Conservation (phyloP, 2,113 vertebrate species). For the Phalacrocorax brasilianus region DNA sequence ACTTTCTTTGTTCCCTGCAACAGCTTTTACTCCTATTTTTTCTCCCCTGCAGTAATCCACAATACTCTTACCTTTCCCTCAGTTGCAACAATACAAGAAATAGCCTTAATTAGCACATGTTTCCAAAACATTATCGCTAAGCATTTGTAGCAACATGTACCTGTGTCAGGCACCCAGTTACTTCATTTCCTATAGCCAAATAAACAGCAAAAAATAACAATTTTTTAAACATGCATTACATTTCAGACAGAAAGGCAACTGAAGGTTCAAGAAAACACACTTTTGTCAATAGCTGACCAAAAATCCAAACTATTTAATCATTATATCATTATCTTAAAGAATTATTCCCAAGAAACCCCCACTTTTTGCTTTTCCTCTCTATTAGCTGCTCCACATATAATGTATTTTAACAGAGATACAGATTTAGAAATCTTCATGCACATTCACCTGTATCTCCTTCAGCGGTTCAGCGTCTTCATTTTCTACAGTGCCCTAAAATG, state of each 20-base stretch:
- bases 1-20: background rate
- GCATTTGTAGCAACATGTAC: background rate
- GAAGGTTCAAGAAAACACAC: background rate
- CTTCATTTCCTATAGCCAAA: background rate
- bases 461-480: background rate
- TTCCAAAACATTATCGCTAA: background rate
- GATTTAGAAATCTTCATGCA: background rate
- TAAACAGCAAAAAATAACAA: background rate
- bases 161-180: background rate
- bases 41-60: background rate
- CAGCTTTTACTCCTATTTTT: background rate
- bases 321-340: background rate
- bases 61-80: background rate
- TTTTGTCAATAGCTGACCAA: background rate
- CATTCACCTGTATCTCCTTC: background rate
- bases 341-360: background rate
- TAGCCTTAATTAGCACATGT: background rate
- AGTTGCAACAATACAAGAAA: background rate
- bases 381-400: background rate
- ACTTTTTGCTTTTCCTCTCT: fast-evolving
- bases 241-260: background rate
- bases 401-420: background rate
- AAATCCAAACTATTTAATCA: background rate
- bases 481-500: background rate
- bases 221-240: background rate